Evolutionary conservation across 2,113 vertebrate species (phyloP).

Genomic region (Festucalex cinctus): DNA sequence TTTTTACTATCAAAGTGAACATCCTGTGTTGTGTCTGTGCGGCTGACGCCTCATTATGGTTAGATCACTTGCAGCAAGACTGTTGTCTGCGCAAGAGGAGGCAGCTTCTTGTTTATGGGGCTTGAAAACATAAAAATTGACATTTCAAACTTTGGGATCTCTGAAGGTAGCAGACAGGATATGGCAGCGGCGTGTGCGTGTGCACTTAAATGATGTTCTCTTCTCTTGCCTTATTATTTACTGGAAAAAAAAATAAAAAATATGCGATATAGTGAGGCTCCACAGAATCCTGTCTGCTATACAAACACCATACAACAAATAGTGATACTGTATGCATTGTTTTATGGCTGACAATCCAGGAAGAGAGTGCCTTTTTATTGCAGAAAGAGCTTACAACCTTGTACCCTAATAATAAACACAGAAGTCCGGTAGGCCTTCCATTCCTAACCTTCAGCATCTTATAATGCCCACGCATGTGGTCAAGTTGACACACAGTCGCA

Average conservation of each 20-base stretch:
- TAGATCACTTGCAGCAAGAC: constrained; percentile 67
- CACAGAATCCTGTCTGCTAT: not conserved
- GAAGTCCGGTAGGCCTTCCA: not conserved
- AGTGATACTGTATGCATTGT: not conserved
- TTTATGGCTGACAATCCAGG: constrained; percentile 1
- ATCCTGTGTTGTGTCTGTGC: constrained; percentile 64
- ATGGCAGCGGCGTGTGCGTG: constrained; percentile 37
- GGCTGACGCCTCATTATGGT: constrained; percentile 66
- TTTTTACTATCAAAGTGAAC: constrained; percentile 65
- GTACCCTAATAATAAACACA: not conserved
- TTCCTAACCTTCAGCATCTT: not conserved
- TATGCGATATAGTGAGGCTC: constrained; percentile 4
- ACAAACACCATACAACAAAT: constrained; percentile 3
- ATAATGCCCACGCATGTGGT: not conserved
- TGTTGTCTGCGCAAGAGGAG: constrained; percentile 65
- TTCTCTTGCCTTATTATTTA: constrained; percentile 3
- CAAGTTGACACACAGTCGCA: not conserved
- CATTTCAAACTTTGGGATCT: constrained; percentile 63
- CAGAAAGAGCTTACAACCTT: not conserved
- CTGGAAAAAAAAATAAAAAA: constrained; percentile 8
- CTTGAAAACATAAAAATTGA: constrained; percentile 64
- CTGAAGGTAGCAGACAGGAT: constrained; percentile 51
- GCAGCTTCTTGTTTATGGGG: constrained; percentile 50
- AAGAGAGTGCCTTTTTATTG: not conserved
- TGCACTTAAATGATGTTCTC: constrained; percentile 21